A percentile compares a stretch with the other conserved stretches of the same genome.
phyloP scores from a whole-genome alignment of 2,113 vertebrate species.

The Grammomys surdaster region DNA sequence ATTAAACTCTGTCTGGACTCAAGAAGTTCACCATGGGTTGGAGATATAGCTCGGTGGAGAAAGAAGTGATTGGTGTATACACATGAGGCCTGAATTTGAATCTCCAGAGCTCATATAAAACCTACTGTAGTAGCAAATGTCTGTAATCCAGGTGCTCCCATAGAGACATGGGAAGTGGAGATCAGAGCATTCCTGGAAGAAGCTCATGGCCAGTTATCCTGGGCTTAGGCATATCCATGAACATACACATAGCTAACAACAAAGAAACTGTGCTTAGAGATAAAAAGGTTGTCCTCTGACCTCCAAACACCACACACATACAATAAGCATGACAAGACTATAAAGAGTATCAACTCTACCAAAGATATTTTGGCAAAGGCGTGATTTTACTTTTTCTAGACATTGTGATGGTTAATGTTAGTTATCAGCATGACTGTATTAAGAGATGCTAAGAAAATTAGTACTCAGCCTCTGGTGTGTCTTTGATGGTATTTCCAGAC shows the following conservation, averaged over 20 bases:
- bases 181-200: not conserved
- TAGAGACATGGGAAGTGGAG: not conserved
- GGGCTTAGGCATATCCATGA: not conserved
- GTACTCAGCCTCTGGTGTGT: not conserved
- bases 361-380: conserved; percentile 13
- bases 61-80: not conserved
- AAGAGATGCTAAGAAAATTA: not conserved
- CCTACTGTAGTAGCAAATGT: not conserved
- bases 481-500: not conserved
- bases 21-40: not conserved
- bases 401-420: not conserved
- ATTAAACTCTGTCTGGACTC: not conserved
- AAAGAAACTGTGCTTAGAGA: not conserved
- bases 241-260: not conserved
- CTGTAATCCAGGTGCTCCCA: not conserved
- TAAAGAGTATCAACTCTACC: not conserved
- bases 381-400: not conserved
- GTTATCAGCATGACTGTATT: not conserved
- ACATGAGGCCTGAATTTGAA: not conserved
- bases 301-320: not conserved
- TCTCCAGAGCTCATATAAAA: not conserved
- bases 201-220: not conserved
- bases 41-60: not conserved
- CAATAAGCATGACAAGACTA: not conserved
- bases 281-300: not conserved